A percentile compares a stretch with the other conserved stretches of the same genome.
phyloP scores from a whole-genome alignment of 1,140 invertebrate genomes.

The Lucilia sericata region DNA sequence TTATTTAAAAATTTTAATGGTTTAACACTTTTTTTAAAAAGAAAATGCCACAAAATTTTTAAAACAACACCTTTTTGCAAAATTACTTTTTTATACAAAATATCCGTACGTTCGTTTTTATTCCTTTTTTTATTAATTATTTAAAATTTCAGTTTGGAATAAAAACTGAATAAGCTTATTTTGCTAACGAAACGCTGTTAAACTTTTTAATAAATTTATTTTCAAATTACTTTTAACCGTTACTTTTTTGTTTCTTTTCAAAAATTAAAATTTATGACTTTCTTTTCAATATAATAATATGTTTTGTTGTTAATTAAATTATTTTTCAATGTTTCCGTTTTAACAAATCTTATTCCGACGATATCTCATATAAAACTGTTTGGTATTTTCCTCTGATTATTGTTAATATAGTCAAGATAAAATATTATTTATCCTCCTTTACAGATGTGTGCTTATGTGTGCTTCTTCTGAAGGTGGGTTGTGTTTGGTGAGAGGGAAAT shows the following conservation, averaged over 20 bases:
- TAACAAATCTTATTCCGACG: conserved; percentile 47
- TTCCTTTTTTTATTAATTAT: conserved; percentile 30
- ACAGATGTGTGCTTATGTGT: no score
- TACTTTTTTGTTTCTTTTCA: conserved; percentile 10
- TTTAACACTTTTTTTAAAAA: conserved; percentile 32
- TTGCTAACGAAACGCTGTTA: conserved; percentile 32
- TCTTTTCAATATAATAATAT: conserved; percentile 15
- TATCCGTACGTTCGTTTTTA: conserved; percentile 42
- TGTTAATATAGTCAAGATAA: conserved; percentile 43
- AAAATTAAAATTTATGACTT: neutral
- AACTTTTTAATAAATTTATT: conserved; percentile 21
- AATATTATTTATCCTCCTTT: no score
- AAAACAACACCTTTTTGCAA: conserved; percentile 3
- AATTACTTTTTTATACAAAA: conserved; percentile 42
- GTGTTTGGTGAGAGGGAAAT: neutral
- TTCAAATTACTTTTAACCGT: conserved; percentile 25
- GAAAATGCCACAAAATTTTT: conserved; percentile 37
- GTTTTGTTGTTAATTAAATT: neutral
- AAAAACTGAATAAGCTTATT: conserved; percentile 47
- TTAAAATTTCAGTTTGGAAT: conserved; percentile 12
- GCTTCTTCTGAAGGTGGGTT: no score
- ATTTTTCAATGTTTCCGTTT: conserved; percentile 26
- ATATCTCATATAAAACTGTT: conserved; percentile 51
- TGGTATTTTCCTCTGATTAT: conserved; percentile 24
- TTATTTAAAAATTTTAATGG: neutral